Percentiles rank a stretch among this genome's conserved stretches.
These are phyloP conservation scores for Athene noctua DNA, from an alignment of 2,113 vertebrate genomes.

Conservation along the genomic window DNA sequence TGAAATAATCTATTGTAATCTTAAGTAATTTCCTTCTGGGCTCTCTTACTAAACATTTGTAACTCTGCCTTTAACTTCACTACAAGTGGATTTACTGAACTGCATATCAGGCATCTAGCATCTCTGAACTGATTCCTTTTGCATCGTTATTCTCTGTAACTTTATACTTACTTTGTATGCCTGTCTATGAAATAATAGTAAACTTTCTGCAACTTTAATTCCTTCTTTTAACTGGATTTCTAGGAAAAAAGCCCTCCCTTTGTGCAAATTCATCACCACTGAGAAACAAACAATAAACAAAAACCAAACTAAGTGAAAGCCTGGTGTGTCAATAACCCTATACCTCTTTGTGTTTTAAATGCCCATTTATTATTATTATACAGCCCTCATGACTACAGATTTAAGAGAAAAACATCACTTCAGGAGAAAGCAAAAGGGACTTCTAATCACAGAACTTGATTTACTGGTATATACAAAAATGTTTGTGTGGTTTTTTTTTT, in stretches of 20 bases:
- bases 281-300: background rate
- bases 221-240: background rate
- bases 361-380: background rate
- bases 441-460: slow-evolving; percentile 2
- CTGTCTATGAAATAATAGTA: background rate
- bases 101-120: background rate
- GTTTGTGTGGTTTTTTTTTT: background rate
- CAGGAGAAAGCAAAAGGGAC: background rate
- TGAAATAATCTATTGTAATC: background rate
- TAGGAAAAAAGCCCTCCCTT: background rate
- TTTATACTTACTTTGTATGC: background rate
- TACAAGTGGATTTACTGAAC: background rate
- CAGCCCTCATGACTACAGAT: background rate
- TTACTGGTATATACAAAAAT: background rate
- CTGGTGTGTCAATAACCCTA: background rate
- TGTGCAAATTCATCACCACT: background rate
- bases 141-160: background rate
- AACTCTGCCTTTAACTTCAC: background rate
- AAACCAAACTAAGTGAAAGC: background rate
- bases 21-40: background rate
- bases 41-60: background rate
- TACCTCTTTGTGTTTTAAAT: background rate
- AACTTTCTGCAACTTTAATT: background rate
- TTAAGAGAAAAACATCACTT: background rate
- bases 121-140: background rate